Evolutionary conservation across 2,113 vertebrate species (phyloP).

Genomic region (Anguilla rostrata): DNA sequence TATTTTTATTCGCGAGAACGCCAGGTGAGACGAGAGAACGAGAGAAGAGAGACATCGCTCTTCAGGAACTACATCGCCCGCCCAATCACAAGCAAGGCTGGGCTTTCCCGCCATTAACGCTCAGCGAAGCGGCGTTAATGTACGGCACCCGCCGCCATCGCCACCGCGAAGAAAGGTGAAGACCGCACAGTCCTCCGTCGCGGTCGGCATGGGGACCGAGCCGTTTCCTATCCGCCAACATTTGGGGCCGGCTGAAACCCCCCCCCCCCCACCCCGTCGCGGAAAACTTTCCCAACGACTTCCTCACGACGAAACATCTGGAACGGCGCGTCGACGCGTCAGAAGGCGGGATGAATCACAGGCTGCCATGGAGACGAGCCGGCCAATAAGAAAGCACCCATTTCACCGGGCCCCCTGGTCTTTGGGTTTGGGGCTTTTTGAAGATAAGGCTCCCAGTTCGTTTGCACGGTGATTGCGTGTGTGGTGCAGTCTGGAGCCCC

Average conservation of each 20-base stretch:
- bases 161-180: no score
- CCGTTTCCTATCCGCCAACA: neutral
- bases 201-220: neutral
- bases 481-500: neutral
- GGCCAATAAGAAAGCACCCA: neutral
- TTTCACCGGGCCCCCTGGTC: neutral
- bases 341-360: neutral
- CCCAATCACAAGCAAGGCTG: neutral
- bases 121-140: constrained; percentile 32
- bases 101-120: constrained; percentile 28
- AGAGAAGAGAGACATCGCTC: neutral
- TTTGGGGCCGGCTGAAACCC: neutral
- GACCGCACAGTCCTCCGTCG: neutral
- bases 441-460: neutral
- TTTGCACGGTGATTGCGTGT: neutral
- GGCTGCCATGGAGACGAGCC: neutral
- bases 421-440: neutral
- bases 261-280: neutral
- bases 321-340: neutral
- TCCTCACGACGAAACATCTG: neutral
- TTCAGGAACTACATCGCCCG: neutral
- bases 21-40: neutral
- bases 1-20: constrained; percentile 38
- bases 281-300: neutral
- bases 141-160: neutral